Percentiles rank a stretch among this genome's conserved stretches.
phyloP scores from a whole-genome alignment of 30 jellyfish, hydroid and myxozoan genomes.

The Hydractinia symbiolongicarpus region DNA sequence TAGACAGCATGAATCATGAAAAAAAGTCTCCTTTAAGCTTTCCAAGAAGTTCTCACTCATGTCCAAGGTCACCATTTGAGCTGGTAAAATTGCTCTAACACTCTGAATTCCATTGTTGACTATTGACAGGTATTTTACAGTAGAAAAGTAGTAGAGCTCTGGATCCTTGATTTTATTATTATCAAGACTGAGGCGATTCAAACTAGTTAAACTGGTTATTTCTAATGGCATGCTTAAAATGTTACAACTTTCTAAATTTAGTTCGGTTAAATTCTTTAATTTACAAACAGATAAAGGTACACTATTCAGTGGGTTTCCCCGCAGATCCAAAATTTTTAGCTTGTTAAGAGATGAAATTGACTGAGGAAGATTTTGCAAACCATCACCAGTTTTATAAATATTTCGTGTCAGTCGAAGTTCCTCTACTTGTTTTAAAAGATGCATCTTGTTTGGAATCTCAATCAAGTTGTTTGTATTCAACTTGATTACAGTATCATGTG shows the following conservation, averaged over 20 bases:
- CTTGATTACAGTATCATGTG: not conserved
- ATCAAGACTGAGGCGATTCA: slow-evolving; percentile 14
- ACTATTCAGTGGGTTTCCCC: slow-evolving; percentile 24
- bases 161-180: slow-evolving; percentile 13
- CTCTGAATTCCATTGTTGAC: slow-evolving; percentile 6
- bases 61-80: slow-evolving; percentile 4
- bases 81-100: not conserved
- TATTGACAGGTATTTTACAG: slow-evolving; percentile 6
- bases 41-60: slow-evolving; percentile 20
- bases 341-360: not conserved
- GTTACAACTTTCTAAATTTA: slow-evolving; percentile 38
- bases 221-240: slow-evolving; percentile 44
- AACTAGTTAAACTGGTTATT: not conserved
- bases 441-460: slow-evolving; percentile 10
- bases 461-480: not conserved
- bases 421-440: slow-evolving; percentile 2
- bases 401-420: slow-evolving; percentile 5
- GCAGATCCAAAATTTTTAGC: slow-evolving; percentile 32
- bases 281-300: slow-evolving; percentile 32
- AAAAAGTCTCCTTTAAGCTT: not conserved
- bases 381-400: slow-evolving; percentile 17
- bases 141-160: not conserved
- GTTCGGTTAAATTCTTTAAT: slow-evolving; percentile 23
- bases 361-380: slow-evolving; percentile 3
- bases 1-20: slow-evolving; percentile 9